Conservation (phyloP, 1,140 invertebrate genomes). For the Contarinia nasturtii region DNA sequence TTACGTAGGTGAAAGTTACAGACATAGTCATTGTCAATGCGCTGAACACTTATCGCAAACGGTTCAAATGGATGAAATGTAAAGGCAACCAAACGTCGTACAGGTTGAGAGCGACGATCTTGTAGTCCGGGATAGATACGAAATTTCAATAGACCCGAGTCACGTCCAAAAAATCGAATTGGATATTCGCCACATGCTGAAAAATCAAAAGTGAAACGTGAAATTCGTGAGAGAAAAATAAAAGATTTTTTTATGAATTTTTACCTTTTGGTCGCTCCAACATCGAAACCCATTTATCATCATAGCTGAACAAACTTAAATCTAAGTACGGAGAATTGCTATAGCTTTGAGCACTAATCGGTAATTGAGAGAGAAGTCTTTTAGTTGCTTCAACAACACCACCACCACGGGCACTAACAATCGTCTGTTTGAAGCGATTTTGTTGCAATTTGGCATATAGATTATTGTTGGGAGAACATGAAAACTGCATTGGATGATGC, state of each 20-base stretch:
- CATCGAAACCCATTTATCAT: constrained; percentile 89
- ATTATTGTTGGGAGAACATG: constrained; percentile 84
- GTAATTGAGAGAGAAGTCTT: constrained; percentile 74
- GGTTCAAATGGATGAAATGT: constrained; percentile 96
- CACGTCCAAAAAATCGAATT: constrained; percentile 81
- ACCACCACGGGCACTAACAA: constrained; percentile 69
- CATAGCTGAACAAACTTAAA: constrained; percentile 82
- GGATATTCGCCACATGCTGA: constrained; percentile 71
- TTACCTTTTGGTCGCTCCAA: constrained; percentile 74
- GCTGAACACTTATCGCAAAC: constrained; percentile 87
- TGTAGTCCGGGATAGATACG: constrained; percentile 63
- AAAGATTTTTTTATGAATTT: no score
- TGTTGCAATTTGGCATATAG: constrained; percentile 46
- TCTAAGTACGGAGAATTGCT: constrained; percentile 87
- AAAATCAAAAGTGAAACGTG: constrained; percentile 16
- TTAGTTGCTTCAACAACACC: constrained; percentile 73
- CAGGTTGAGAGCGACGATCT: constrained; percentile 34
- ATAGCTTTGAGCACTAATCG: constrained; percentile 88
- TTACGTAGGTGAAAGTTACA: constrained; percentile 82
- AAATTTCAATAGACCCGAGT: constrained; percentile 78
- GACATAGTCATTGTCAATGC: constrained; percentile 88
- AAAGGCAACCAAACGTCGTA: constrained; percentile 78
- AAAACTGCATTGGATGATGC: constrained; percentile 62
- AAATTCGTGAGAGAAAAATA: no score
- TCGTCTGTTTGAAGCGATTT: constrained; percentile 67